Conservation (phyloP, 2,888 invertebrate genomes). For the Zaprionus bogoriensis region DNA sequence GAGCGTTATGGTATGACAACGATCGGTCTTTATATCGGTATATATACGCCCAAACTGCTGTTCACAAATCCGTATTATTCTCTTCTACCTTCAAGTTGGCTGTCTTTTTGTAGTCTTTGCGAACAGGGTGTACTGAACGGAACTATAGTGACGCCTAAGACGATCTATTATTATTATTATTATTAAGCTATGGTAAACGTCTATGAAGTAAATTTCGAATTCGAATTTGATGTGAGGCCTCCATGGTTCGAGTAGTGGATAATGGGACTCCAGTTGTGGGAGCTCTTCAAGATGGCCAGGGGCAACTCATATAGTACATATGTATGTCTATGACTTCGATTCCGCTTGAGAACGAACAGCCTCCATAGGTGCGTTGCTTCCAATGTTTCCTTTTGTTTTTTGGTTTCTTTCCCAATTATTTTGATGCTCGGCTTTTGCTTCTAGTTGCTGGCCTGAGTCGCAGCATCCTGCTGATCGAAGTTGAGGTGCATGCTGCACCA, state of each 20-base stretch:
- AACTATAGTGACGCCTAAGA: too few species aligned
- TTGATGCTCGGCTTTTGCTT: neutral
- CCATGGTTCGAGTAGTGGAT: neutral
- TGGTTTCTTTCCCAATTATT: neutral
- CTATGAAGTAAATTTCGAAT: too few species aligned
- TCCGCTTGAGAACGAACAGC: constrained; percentile 45
- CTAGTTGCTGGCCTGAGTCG: constrained; percentile 6
- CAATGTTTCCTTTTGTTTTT: neutral
- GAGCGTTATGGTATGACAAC: too few species aligned
- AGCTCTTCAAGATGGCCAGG: neutral
- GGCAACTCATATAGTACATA: constrained; percentile 8
- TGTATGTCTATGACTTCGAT: constrained; percentile 25
- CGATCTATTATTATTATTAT: constrained; percentile 2
- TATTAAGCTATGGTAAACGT: neutral
- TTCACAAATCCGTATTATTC: too few species aligned
- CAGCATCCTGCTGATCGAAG: constrained; percentile 59
- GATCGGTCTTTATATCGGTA: too few species aligned
- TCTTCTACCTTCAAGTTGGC: too few species aligned
- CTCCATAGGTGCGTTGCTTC: constrained; percentile 49
- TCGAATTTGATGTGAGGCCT: constrained; percentile 19
- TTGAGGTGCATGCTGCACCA: constrained; percentile 82
- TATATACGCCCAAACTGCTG: too few species aligned
- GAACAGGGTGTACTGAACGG: too few species aligned
- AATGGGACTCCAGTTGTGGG: neutral
- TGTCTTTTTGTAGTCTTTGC: too few species aligned